phyloP scores from a whole-genome alignment of 2,113 vertebrate genomes.

The Colaptes auratus region DNA sequence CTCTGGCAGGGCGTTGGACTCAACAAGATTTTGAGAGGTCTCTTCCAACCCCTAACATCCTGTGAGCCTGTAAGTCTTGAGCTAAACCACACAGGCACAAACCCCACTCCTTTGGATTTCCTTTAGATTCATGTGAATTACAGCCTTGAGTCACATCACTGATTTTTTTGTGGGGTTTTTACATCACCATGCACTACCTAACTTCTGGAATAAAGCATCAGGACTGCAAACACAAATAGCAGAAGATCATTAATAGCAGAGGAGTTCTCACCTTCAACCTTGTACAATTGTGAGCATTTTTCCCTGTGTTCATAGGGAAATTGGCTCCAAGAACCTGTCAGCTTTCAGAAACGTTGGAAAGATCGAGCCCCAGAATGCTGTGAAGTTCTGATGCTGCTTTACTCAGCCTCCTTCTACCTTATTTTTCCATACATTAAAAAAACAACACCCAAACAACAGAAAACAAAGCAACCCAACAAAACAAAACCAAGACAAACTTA shows the following conservation, averaged over 20 bases:
- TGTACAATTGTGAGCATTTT: not conserved
- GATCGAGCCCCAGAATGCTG: not conserved
- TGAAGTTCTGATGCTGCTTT: not conserved
- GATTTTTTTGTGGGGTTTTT: not conserved
- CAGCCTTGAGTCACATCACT: not conserved
- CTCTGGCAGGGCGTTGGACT: no score
- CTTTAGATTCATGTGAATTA: not conserved
- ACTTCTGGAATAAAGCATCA: not conserved
- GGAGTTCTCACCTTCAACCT: not conserved
- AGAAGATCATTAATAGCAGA: not conserved
- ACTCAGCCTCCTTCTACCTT: not conserved
- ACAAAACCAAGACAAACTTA: not conserved
- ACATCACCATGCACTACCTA: not conserved
- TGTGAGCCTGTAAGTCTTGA: no score
- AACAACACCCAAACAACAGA: no score
- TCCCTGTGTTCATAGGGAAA: not conserved
- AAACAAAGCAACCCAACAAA: no score
- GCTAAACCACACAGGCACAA: not conserved
- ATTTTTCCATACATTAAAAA: not conserved
- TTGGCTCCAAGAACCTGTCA: not conserved
- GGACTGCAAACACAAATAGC: not conserved
- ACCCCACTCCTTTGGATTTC: not conserved
- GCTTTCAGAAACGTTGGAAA: not conserved
- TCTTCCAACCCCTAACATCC: no score
- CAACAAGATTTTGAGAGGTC: no score